Conservation (phyloP, 2,797 vertebrate species). For the Adrianichthys oophorus region DNA sequence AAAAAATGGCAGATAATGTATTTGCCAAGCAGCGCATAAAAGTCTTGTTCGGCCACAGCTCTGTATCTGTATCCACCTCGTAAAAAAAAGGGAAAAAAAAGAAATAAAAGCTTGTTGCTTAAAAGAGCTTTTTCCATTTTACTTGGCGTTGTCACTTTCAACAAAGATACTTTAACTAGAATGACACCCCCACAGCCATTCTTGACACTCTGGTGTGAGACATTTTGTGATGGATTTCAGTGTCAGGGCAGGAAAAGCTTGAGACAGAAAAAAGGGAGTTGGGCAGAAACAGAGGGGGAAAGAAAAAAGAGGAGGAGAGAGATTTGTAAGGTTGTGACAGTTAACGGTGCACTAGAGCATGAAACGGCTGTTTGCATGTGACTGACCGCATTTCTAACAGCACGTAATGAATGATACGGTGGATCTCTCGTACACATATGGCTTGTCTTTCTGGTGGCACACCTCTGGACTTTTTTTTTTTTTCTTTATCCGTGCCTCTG, state of each 20-base stretch:
- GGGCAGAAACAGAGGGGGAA: slow-evolving; percentile 35
- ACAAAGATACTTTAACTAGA: slow-evolving; percentile 51
- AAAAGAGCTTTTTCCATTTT: slow-evolving; percentile 6
- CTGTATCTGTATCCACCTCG: slow-evolving; percentile 37
- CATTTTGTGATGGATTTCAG: slow-evolving; percentile 46
- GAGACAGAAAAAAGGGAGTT: slow-evolving; percentile 17
- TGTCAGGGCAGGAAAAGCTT: slow-evolving; percentile 19
- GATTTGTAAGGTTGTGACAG: slow-evolving; percentile 56
- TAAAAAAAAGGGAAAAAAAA: slow-evolving; percentile 24
- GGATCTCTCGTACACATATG: slow-evolving; percentile 63
- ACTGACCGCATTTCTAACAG: slow-evolving; percentile 58
- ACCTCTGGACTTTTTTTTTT: slow-evolving; percentile 19
- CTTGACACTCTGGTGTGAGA: slow-evolving; percentile 49
- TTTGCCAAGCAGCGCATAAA: slow-evolving; percentile 54
- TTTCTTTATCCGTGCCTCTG: slow-evolving; percentile 19
- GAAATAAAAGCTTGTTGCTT: slow-evolving; percentile 20
- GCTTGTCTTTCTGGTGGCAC: slow-evolving; percentile 65
- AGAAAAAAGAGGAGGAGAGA: slow-evolving; percentile 33
- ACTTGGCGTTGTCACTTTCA: slow-evolving; percentile 26
- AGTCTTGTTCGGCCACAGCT: slow-evolving; percentile 39
- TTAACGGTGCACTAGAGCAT: slow-evolving; percentile 55
- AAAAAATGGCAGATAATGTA: slow-evolving; percentile 65
- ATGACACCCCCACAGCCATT: slow-evolving; percentile 40
- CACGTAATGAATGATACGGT: slow-evolving; percentile 75
- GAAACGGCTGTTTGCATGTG: slow-evolving; percentile 64